Conservation (phyloP, 1,140 invertebrate species). For the Cataglyphis hispanica region DNA sequence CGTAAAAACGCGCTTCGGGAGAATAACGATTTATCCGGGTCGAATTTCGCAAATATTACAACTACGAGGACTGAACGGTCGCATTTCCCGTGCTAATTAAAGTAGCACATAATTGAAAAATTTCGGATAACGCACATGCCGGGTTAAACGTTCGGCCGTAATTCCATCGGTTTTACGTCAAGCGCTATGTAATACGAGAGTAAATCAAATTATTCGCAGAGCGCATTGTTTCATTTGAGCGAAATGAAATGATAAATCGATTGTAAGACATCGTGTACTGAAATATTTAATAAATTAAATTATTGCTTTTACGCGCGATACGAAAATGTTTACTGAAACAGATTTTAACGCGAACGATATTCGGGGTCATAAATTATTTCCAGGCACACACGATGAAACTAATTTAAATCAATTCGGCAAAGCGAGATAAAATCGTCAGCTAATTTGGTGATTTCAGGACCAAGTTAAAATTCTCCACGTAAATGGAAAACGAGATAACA, state of each 20-base stretch:
- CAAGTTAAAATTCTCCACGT: slow-evolving; percentile 24
- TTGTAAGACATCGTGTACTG: slow-evolving; percentile 46
- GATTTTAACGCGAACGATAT: slow-evolving; percentile 27
- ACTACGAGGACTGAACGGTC: slow-evolving; percentile 38
- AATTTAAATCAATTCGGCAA: slow-evolving; percentile 21
- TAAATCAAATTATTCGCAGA: slow-evolving; percentile 47
- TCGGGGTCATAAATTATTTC: slow-evolving; percentile 26
- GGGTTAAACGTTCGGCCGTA: slow-evolving; percentile 48
- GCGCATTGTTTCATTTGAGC: slow-evolving; percentile 39
- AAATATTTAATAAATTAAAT: slow-evolving; percentile 53
- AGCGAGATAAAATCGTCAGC: slow-evolving; percentile 15
- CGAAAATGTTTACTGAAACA: slow-evolving; percentile 36
- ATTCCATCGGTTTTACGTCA: slow-evolving; percentile 57
- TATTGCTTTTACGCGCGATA: not conserved
- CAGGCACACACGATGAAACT: not conserved
- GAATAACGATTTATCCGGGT: slow-evolving; percentile 38
- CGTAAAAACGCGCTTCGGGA: slow-evolving; percentile 42
- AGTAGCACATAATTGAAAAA: slow-evolving; percentile 69
- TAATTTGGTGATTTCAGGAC: slow-evolving; percentile 57
- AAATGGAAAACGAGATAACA: slow-evolving; percentile 64
- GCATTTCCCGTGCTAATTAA: slow-evolving; percentile 69
- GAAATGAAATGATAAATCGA: slow-evolving; percentile 59
- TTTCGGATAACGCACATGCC: slow-evolving; percentile 55
- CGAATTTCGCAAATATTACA: slow-evolving; percentile 53
- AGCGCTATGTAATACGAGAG: slow-evolving; percentile 37